These are phyloP conservation scores for Poeciliopsis retropinna DNA, from an alignment of 2,113 vertebrate genomes.

Conservation along the genomic window DNA sequence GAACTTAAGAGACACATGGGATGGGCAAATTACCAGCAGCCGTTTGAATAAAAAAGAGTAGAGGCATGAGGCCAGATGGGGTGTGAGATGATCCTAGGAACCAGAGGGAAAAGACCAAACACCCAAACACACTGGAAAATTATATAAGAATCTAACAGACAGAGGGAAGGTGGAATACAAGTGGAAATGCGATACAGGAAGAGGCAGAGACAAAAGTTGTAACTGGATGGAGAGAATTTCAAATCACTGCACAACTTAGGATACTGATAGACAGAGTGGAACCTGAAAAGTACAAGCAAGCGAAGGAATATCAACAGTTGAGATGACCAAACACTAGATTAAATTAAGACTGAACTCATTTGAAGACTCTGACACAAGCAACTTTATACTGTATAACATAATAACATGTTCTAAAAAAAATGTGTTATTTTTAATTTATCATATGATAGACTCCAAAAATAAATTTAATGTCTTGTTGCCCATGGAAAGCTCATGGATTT, in stretches of 20 bases:
- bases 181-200: background rate
- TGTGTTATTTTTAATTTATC: no score
- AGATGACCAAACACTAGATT: background rate
- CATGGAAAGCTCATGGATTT: no score
- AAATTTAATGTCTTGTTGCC: no score
- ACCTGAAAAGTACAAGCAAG: background rate
- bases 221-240: background rate
- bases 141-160: constrained; percentile 11
- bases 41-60: constrained; percentile 42
- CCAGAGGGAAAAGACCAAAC: constrained; percentile 36
- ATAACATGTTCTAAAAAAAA: background rate
- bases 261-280: background rate
- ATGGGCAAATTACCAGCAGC: constrained; percentile 43
- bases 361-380: background rate
- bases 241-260: background rate
- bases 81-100: constrained; percentile 47
- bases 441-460: no score
- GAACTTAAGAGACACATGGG: constrained; percentile 25
- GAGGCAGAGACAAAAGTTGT: background rate
- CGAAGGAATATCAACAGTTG: background rate
- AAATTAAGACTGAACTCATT: background rate
- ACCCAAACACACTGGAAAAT: constrained; percentile 24
- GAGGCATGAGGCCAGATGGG: constrained; percentile 64
- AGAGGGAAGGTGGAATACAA: background rate
- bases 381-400: background rate